Conservation (phyloP, 2,797 vertebrate genomes). For the Dendrocincla tyrannina region DNA sequence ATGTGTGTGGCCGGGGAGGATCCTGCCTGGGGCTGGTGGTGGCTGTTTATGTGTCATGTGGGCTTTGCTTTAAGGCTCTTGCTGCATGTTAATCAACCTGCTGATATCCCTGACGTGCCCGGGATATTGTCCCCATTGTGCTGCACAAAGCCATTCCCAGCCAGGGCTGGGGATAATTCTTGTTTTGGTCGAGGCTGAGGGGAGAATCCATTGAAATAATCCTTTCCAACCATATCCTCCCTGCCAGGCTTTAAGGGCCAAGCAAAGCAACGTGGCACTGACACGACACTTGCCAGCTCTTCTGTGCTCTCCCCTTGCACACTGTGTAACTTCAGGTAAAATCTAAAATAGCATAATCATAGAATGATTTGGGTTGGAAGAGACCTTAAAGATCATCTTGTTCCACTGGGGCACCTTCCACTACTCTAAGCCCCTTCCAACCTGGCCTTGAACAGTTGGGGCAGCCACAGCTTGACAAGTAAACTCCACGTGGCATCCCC, state of each 20-base stretch:
- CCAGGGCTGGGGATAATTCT: background rate
- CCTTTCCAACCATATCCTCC: background rate
- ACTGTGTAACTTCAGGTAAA: background rate
- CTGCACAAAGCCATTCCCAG: background rate
- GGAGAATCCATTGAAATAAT: background rate
- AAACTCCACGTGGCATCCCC: background rate
- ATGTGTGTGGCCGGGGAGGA: background rate
- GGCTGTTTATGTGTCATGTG: background rate
- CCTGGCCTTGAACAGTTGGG: background rate
- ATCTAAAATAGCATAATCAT: background rate
- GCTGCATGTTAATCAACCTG: background rate
- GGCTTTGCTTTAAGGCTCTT: background rate
- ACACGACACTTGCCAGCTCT: accelerated
- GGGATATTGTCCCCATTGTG: background rate
- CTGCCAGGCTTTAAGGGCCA: accelerated
- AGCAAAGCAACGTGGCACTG: accelerated
- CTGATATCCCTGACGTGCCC: background rate
- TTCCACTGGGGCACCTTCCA: background rate
- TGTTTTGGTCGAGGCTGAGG: background rate
- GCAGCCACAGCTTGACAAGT: background rate
- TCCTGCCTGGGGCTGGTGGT: background rate
- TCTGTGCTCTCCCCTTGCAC: background rate
- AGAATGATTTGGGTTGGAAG: background rate
- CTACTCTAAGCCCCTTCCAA: background rate
- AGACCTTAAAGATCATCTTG: background rate